phyloP scores from a whole-genome alignment of 2,113 vertebrate genomes.

The Ivindomyrus marchei region DNA sequence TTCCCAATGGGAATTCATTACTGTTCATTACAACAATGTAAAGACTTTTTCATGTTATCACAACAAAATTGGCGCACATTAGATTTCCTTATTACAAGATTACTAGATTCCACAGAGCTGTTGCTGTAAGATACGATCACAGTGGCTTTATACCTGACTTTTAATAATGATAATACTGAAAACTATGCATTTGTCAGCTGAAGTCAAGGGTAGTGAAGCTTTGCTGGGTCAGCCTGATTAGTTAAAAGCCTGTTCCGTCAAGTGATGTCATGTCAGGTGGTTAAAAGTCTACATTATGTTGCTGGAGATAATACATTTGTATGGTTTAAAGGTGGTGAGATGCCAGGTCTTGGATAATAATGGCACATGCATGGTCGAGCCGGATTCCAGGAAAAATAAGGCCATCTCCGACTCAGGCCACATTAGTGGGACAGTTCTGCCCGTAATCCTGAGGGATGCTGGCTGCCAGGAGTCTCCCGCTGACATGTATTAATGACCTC shows the following conservation, averaged over 20 bases:
- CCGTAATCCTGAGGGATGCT: not conserved
- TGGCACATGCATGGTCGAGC: not conserved
- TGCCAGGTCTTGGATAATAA: not conserved
- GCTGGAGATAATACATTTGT: not conserved
- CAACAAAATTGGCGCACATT: not conserved
- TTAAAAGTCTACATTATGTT: not conserved
- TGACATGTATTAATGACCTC: not conserved
- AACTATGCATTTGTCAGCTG: not conserved
- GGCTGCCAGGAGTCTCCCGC: not conserved
- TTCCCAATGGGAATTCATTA: not conserved
- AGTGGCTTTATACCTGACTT: not conserved
- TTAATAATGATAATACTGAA: not conserved
- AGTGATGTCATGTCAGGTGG: no score
- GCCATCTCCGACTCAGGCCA: not conserved
- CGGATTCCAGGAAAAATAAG: not conserved
- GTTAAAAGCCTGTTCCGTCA: not conserved
- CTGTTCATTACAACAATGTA: not conserved
- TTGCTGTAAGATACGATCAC: not conserved
- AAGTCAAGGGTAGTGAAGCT: not conserved
- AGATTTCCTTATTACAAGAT: not conserved
- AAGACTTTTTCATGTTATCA: not conserved
- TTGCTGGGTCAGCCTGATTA: not conserved
- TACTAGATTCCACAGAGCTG: not conserved
- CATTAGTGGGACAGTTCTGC: not conserved
- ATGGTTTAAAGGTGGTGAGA: not conserved